A percentile compares a stretch with the other conserved stretches of the same genome.
Evolutionary conservation across 2,797 vertebrate species (phyloP).

Genomic region (Danio aesculapii): DNA sequence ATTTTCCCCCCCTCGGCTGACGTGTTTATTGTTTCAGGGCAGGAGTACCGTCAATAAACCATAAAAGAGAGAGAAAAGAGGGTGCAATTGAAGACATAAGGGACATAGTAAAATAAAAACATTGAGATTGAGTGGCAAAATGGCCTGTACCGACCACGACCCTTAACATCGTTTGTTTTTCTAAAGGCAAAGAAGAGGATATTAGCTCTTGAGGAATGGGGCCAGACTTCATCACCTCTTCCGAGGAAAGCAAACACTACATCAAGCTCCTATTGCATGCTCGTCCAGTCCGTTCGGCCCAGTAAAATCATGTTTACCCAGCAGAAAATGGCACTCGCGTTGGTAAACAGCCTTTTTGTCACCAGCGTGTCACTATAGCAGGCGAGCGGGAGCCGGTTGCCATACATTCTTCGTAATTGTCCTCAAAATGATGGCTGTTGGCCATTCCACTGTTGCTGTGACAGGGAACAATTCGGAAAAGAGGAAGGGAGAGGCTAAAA

Average conservation of each 20-base stretch:
- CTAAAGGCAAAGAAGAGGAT: slow-evolving; percentile 60
- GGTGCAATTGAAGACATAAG: neutral
- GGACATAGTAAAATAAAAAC: slow-evolving; percentile 27
- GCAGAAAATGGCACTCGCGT: slow-evolving; percentile 71
- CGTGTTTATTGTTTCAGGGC: slow-evolving; percentile 56
- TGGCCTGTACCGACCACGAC: slow-evolving; percentile 61
- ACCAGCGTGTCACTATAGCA: slow-evolving; percentile 55
- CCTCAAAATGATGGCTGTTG: slow-evolving; percentile 63
- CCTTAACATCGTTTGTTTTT: slow-evolving; percentile 72
- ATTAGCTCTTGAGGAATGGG: slow-evolving; percentile 80
- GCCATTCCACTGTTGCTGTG: slow-evolving; percentile 45
- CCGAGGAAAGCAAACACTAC: slow-evolving; percentile 66
- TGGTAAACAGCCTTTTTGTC: slow-evolving; percentile 75
- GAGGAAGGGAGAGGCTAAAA: slow-evolving; percentile 54
- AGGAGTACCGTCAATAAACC: slow-evolving; percentile 53
- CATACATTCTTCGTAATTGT: slow-evolving; percentile 69
- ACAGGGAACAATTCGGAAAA: slow-evolving; percentile 59
- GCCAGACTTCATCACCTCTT: slow-evolving; percentile 77
- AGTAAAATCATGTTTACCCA: slow-evolving; percentile 74
- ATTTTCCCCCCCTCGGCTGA: slow-evolving; percentile 53
- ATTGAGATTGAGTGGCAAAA: slow-evolving; percentile 69
- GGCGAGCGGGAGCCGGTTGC: slow-evolving; percentile 59
- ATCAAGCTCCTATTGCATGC: slow-evolving; percentile 74
- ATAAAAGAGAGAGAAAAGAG: slow-evolving; percentile 37
- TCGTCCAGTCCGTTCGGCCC: slow-evolving; percentile 71